These are phyloP conservation scores for Okapia johnstoni DNA, from an alignment of 2,113 vertebrate species.

Conservation along the genomic window DNA sequence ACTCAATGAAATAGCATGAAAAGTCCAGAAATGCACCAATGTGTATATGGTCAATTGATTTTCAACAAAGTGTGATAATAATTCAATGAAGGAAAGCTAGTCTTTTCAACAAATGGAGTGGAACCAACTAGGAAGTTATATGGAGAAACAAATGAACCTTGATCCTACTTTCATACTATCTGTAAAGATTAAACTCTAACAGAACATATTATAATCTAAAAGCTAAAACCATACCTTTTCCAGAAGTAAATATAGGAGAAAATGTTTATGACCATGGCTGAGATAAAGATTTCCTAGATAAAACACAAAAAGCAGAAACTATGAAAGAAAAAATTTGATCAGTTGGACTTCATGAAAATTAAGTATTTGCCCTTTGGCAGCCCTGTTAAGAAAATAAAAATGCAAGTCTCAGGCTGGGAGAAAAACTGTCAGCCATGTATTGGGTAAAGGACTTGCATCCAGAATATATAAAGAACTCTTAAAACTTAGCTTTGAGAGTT, in stretches of 20 bases:
- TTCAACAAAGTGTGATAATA: background rate
- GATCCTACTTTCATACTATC: background rate
- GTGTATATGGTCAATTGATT: background rate
- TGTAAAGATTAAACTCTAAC: background rate
- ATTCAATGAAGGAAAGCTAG: background rate
- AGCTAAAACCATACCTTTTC: background rate
- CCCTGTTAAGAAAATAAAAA: background rate
- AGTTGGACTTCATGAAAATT: background rate
- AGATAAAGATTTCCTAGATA: background rate
- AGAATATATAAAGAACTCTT: background rate
- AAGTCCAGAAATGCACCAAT: background rate
- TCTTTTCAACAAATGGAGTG: background rate
- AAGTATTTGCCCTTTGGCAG: slow-evolving; percentile 1
- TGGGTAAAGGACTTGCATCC: background rate
- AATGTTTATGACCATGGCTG: background rate
- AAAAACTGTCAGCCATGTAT: background rate
- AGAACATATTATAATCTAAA: background rate
- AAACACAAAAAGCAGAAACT: background rate
- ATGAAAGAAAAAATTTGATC: background rate
- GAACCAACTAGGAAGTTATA: background rate
- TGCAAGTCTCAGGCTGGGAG: background rate
- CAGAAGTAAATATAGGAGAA: background rate
- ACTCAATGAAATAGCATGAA: background rate
- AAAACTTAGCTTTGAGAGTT: background rate
- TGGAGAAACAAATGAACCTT: background rate